Conservation (phyloP, 1,140 invertebrate genomes). For the Calephelis nemesis region DNA sequence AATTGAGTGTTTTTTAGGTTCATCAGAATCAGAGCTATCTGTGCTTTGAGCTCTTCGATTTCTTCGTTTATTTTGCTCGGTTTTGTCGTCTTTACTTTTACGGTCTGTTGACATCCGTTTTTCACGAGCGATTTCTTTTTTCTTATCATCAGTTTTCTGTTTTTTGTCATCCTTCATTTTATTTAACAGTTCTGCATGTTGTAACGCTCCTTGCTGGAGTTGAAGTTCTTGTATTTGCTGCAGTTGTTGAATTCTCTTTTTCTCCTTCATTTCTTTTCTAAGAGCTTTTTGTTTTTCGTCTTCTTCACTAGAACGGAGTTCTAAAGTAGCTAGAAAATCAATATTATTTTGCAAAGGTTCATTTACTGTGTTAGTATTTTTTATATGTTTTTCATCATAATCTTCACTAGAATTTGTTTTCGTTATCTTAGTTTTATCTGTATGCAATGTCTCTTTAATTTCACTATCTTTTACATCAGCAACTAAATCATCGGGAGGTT, state of each 20-base stretch:
- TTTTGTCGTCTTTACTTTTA: conserved; percentile 76
- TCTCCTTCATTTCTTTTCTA: conserved; percentile 79
- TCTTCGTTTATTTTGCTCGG: conserved; percentile 70
- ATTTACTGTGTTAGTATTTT: conserved; percentile 35
- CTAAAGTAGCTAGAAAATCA: conserved; percentile 83
- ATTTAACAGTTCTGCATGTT: conserved; percentile 54
- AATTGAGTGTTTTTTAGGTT: conserved; percentile 93
- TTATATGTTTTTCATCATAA: conserved; percentile 40
- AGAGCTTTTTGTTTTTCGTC: conserved; percentile 79
- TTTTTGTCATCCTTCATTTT: conserved; percentile 75
- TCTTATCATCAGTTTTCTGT: conserved; percentile 70
- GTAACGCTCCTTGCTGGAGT: conserved; percentile 69
- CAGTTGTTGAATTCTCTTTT: conserved; percentile 76
- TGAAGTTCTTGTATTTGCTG: conserved; percentile 78
- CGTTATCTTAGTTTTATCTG: conserved; percentile 41
- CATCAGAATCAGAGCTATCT: conserved; percentile 85
- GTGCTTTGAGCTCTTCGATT: conserved; percentile 79
- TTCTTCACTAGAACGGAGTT: conserved; percentile 80
- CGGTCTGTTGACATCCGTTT: conserved; percentile 78
- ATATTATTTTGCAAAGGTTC: conserved; percentile 78
- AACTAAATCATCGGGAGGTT: conserved; percentile 64
- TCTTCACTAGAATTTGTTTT: conserved; percentile 47
- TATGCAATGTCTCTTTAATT: conserved; percentile 41
- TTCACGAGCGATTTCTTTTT: conserved; percentile 72
- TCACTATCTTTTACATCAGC: conserved; percentile 52